Conservation (phyloP, 2,888 invertebrate genomes). For the Parapristionchus giblindavisi region DNA sequence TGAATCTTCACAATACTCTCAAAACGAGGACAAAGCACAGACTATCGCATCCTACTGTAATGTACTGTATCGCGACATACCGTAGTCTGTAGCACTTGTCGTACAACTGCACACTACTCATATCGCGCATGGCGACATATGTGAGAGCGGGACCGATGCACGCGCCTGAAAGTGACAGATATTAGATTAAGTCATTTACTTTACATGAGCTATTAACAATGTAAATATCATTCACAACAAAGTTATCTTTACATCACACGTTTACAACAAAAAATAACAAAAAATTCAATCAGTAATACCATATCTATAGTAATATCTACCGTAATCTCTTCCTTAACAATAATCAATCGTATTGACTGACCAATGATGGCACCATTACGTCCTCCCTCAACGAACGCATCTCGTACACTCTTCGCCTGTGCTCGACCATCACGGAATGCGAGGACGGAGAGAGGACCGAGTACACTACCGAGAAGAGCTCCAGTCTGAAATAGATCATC, state of each 20-base stretch:
- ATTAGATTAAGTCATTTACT: slow-evolving; percentile 26
- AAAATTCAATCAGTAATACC: too few species aligned
- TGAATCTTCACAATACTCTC: neutral
- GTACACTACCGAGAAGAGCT: slow-evolving; percentile 55
- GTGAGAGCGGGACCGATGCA: slow-evolving; percentile 57
- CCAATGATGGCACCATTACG: slow-evolving; percentile 47
- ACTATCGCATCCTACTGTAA: neutral
- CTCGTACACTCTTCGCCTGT: slow-evolving; percentile 40
- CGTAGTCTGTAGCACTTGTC: slow-evolving; percentile 60
- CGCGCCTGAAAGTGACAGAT: slow-evolving; percentile 41
- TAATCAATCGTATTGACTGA: too few species aligned
- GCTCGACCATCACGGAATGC: slow-evolving; percentile 44
- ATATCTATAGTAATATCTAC: too few species aligned
- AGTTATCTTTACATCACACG: too few species aligned
- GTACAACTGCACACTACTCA: slow-evolving; percentile 58
- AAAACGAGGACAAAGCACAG: too few species aligned
- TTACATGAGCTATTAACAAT: neutral
- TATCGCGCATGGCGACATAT: slow-evolving; percentile 51
- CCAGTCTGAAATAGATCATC: slow-evolving; percentile 47
- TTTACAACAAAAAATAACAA: neutral
- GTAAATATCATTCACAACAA: neutral
- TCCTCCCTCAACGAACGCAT: slow-evolving; percentile 53
- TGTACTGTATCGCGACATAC: slow-evolving; percentile 35
- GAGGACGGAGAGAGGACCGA: slow-evolving; percentile 46
- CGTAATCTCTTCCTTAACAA: too few species aligned